phyloP scores from a whole-genome alignment of 2,113 vertebrate genomes.

The Oplegnathus fasciatus region DNA sequence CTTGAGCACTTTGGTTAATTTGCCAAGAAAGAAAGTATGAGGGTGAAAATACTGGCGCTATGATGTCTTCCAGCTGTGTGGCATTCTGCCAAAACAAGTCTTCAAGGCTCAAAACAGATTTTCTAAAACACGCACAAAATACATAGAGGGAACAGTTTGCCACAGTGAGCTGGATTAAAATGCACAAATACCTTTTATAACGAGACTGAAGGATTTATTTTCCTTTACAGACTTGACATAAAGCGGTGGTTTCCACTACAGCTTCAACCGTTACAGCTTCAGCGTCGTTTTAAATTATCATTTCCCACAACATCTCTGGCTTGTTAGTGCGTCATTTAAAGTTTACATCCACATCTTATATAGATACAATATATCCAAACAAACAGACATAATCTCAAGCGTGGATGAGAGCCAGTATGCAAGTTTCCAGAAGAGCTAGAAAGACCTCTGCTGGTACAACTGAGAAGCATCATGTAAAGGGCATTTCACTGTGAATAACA shows the following conservation, averaged over 20 bases:
- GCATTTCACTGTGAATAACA: not conserved
- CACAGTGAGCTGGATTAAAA: not conserved
- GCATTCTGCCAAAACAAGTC: constrained; percentile 30
- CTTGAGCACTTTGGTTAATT: not conserved
- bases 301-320: not conserved
- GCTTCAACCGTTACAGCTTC: no score
- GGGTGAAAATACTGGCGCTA: not conserved
- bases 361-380: not conserved
- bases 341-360: not conserved
- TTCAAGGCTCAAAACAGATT: constrained; percentile 7
- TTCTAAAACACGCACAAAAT: constrained; percentile 4
- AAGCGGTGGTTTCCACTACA: not conserved
- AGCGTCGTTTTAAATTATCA: not conserved
- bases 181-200: constrained; percentile 4
- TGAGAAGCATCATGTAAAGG: not conserved
- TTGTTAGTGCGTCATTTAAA: not conserved
- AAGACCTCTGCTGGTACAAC: constrained; percentile 54
- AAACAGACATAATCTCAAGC: not conserved
- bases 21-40: constrained; percentile 24
- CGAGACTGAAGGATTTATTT: not conserved
- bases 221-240: not conserved
- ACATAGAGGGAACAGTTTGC: not conserved
- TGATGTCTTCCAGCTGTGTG: constrained; percentile 43
- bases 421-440: constrained; percentile 28
- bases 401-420: not conserved